phyloP scores from a whole-genome alignment of 2,797 vertebrate genomes.

The Chloroceryle inda region DNA sequence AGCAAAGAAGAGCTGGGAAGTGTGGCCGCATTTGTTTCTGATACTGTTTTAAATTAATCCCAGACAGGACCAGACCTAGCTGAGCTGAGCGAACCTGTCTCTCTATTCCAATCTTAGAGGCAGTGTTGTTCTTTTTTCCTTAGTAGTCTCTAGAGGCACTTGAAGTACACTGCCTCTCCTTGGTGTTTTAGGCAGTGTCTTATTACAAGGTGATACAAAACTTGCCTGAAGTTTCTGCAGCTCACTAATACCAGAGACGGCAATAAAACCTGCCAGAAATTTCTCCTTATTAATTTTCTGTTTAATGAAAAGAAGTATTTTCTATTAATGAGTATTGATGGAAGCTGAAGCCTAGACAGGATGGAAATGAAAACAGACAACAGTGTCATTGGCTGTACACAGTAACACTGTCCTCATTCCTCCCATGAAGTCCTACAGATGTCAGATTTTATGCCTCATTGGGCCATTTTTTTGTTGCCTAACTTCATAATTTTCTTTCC shows the following conservation, averaged over 20 bases:
- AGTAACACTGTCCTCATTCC: neutral
- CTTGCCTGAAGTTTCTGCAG: neutral
- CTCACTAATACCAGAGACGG: neutral
- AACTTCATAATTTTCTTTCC: neutral
- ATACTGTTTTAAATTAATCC: neutral
- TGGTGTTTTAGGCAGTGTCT: neutral
- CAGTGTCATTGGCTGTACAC: neutral
- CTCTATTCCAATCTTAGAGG: neutral
- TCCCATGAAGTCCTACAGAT: neutral
- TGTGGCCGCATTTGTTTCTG: neutral
- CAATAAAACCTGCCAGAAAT: neutral
- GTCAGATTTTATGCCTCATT: neutral
- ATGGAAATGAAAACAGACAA: neutral
- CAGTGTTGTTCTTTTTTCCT: neutral
- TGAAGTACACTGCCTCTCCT: neutral
- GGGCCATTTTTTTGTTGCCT: neutral
- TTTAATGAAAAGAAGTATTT: conserved; percentile 22
- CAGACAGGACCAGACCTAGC: neutral
- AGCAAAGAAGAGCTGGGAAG: neutral
- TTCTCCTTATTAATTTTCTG: conserved; percentile 2
- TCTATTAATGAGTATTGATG: neutral
- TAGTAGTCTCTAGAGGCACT: neutral
- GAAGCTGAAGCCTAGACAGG: neutral
- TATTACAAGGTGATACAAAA: conserved; percentile 43
- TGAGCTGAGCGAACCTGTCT: neutral